Evolutionary conservation across 2,113 vertebrate genomes (phyloP), one percentile per base, ranked within the genome.

Genomic region (Aix galericulata): DNA sequence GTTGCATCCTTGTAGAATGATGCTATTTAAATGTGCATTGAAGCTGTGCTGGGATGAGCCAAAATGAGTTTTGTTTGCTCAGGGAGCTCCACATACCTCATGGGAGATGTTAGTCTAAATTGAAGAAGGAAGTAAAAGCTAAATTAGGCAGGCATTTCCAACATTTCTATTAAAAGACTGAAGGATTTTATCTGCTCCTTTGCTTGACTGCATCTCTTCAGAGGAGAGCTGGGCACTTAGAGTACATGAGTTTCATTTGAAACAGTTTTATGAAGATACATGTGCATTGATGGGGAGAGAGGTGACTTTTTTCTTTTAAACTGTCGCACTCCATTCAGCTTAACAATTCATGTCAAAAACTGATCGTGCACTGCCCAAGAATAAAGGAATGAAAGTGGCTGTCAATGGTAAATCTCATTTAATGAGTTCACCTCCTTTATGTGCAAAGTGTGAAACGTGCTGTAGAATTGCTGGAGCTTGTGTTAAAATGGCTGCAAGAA

Each of bases 41-140:
- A 64, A 73, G 13, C 36, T 82, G 5, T 63, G 23, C 38, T 92
- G 23, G 44, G 53, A 50, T 76, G 38, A 91, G 58, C 58, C 32
- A 69, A 71, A 13, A 69, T 73, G 53, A 91, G 32, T 85, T 88
- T 88, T 83, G 46, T 84, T 96, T 94, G 71, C 50, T 85, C 31
- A 22, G 58, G 64, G 80, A 79, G 71, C 44, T 87, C 71, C 29
- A 79, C 36, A 40, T 93, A 79, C 60, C 86, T 84, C 81, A 11
- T 73, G 91, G 89, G 87, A 94, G 14, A 79, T 55, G 78, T 73
- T 94, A 82, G 78, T 76, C 84, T 89, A 85, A 91, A 79, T 82
- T 91, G 86, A 77, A 94, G 88, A 86, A 93, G 93, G 91, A 96
- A 96, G 74, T 91, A 73, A 91, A 84, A 92, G 66, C 94, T 97